phyloP scores from a whole-genome alignment of 2,888 invertebrate genomes.

The Drosophila neutralis region DNA sequence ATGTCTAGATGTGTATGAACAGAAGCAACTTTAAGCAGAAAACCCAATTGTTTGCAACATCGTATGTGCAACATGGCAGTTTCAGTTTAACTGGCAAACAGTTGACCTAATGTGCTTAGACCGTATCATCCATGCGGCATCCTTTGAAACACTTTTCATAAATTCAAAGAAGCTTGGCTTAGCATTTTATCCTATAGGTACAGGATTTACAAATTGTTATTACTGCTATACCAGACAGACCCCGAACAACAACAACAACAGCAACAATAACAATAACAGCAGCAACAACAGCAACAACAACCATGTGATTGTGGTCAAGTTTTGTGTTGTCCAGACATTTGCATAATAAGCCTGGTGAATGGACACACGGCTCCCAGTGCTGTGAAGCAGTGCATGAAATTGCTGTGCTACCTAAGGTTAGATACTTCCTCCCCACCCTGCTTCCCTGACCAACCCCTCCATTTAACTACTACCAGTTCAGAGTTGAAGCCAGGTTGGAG shows the following conservation, averaged over 20 bases:
- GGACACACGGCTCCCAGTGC: slow-evolving; percentile 54
- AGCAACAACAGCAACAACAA: slow-evolving; percentile 11
- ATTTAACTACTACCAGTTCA: background rate
- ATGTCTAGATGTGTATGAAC: background rate
- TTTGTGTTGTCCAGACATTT: slow-evolving; percentile 62
- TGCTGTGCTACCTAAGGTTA: slow-evolving; percentile 67
- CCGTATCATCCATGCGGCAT: slow-evolving; percentile 1
- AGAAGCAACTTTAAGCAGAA: background rate
- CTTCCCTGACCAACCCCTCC: background rate
- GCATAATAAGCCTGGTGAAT: slow-evolving; percentile 72
- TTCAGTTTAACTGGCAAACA: slow-evolving; percentile 10
- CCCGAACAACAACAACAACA: slow-evolving; percentile 21
- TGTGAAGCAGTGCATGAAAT: slow-evolving; percentile 74
- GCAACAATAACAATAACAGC: background rate
- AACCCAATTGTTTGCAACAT: background rate
- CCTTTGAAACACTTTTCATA: slow-evolving; percentile 14
- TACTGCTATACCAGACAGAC: slow-evolving; percentile 24
- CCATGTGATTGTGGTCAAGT: slow-evolving; percentile 67
- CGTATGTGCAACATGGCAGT: background rate
- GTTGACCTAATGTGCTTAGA: slow-evolving; percentile 16
- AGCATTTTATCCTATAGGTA: slow-evolving; percentile 34
- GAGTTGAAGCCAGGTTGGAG: slow-evolving; percentile 14
- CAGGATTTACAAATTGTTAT: slow-evolving; percentile 59
- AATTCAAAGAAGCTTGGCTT: slow-evolving; percentile 30
- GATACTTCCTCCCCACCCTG: slow-evolving; percentile 31